These are phyloP conservation scores for Ryuthela nishihirai DNA, from an alignment of 2,888 invertebrate genomes.

Conservation along the genomic window DNA sequence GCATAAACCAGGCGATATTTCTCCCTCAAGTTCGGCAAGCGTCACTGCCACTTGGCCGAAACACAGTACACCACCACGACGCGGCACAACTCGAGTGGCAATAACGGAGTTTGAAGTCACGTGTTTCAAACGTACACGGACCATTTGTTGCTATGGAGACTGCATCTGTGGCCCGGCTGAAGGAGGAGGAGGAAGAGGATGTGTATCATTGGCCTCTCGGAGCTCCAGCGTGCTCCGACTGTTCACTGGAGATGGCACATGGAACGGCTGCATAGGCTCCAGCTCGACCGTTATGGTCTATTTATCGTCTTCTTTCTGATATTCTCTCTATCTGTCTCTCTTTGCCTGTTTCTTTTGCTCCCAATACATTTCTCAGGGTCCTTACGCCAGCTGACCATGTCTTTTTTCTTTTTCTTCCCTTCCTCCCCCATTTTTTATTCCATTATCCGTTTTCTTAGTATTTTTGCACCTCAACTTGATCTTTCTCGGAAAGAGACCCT, in stretches of 20 bases:
- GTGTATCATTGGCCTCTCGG: conserved; percentile 2
- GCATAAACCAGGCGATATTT: conserved; percentile 29
- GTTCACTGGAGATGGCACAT: conserved; percentile 23
- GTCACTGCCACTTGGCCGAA: conserved; percentile 31
- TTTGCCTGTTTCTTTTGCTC: no score
- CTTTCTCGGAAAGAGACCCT: no score
- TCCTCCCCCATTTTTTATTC: no score
- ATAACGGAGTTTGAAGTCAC: conserved; percentile 33
- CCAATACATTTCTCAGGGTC: no score
- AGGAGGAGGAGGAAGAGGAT: conserved; percentile 1
- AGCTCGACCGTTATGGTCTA: conserved; percentile 17
- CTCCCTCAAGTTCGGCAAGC: conserved; percentile 26
- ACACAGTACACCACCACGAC: no score
- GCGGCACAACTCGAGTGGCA: conserved; percentile 31
- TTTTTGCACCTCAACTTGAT: no score
- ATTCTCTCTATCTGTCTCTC: no score
- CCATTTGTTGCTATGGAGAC: conserved; percentile 34
- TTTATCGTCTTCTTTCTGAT: conserved; percentile 23
- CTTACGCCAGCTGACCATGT: no score
- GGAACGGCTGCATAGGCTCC: no score
- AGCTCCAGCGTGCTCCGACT: no score
- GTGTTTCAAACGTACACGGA: conserved; percentile 28
- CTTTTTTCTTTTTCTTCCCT: no score
- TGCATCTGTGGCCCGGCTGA: conserved; percentile 13
- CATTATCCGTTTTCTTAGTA: no score